Evolutionary conservation across 2,113 vertebrate genomes (phyloP).

Genomic region (Peromyscus polionotus): DNA sequence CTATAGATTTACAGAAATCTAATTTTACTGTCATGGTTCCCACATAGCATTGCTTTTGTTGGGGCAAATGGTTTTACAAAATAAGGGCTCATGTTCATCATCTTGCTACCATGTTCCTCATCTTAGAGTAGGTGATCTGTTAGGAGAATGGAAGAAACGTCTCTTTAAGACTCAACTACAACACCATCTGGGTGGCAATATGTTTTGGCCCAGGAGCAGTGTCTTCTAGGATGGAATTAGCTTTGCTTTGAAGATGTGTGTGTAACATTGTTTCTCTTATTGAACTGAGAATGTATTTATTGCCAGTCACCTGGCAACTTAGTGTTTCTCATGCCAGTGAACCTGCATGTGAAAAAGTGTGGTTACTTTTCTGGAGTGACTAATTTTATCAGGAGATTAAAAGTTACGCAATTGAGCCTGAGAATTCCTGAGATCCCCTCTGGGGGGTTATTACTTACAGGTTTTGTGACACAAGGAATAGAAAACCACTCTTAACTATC

Average conservation of each 20-base stretch:
- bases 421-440: neutral
- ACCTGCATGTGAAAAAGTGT: neutral
- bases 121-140: neutral
- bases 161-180: neutral
- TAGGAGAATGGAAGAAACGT: neutral
- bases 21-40: neutral
- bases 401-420: neutral
- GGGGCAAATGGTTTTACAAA: neutral
- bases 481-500: neutral
- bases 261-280: neutral
- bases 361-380: neutral
- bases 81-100: neutral
- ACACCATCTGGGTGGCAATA: neutral
- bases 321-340: neutral
- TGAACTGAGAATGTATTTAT: neutral
- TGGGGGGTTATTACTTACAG: neutral
- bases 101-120: neutral
- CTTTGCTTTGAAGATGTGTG: neutral
- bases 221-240: neutral
- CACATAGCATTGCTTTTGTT: neutral
- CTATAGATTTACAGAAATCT: neutral
- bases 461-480: neutral
- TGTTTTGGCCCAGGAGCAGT: neutral
- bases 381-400: constrained; percentile 3
- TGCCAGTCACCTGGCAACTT: neutral